Base-by-base conservation (phyloP, 2,888 invertebrate genomes). In the Pseudococcus jackbeardsleyi region DNA sequence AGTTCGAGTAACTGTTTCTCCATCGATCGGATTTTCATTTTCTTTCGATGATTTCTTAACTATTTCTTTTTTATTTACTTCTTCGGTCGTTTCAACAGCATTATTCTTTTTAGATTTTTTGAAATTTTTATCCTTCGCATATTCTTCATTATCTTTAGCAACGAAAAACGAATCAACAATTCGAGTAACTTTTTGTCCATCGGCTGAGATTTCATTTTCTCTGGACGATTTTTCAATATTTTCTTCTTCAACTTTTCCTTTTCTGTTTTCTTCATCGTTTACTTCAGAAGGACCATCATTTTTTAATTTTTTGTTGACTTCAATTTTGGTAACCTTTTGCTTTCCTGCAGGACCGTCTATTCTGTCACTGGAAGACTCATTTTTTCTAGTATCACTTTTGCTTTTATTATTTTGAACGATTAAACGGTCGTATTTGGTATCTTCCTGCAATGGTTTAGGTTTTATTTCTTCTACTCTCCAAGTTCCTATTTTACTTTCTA, bases 161-260 rank as follows among this genome's bases (percentile, higher is more conserved):
- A 90, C 87, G 48, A 90, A 90, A 88, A 90, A 90, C 59, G 90
- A 89, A 89, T 90, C 90, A 46, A 89, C 88, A 15, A 89, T 88
- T 89, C 64, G 39, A 84, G 79, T 82, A 11, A 46, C 0, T 19
- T 46, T 82, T 82, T 46, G 22, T 19, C 50, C 64, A n/a, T 8
- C 3, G n/a, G 59, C n/a, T 1, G 26, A 9, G 19, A 72, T 39
- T 68, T 46, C 12, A 82, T 89, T 84, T 88, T 54, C 85, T 89
- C 88, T 89, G 4, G 15, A 59, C 48, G n/a, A 1, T 59, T 89
- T 89, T 84, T 86, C 64, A 15, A 54, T 5, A 19, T 17, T 3
- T 48, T 79, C 19, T 12, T 82, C 11, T 77, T 46, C n/a, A 54
- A 54, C 42, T 26, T 22, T 84, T 86, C 33, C 39, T 1, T 68